These are phyloP conservation scores for Macrotus californicus DNA, from an alignment of 2,113 vertebrate genomes.

Conservation along the genomic window DNA sequence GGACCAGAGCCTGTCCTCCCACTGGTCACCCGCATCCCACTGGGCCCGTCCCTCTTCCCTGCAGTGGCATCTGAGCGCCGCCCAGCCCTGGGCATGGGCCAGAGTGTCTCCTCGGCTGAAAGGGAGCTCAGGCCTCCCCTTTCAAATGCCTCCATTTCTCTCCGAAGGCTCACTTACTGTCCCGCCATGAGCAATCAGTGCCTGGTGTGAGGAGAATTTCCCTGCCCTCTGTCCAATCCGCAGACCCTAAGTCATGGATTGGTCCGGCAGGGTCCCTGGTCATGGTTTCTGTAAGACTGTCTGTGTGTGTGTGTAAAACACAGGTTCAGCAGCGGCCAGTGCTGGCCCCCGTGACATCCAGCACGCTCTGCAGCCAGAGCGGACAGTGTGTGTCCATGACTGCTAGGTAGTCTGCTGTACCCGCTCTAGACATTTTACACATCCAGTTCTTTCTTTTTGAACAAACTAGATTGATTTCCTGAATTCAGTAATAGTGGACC, in stretches of 20 bases:
- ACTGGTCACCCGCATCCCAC: background rate
- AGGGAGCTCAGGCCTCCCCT: background rate
- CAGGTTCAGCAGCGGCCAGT: accelerated
- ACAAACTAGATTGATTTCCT: constrained; percentile 91
- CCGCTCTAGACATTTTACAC: background rate
- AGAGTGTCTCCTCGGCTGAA: background rate
- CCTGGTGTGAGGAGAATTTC: background rate
- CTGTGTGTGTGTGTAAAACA: background rate
- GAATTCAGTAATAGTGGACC: constrained; percentile 96
- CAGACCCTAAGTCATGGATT: background rate
- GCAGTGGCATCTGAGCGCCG: accelerated
- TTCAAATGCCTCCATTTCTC: background rate
- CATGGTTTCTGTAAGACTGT: background rate
- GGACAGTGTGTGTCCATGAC: background rate
- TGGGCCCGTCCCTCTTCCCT: background rate
- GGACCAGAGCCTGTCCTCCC: background rate
- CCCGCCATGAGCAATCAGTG: background rate
- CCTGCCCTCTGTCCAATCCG: background rate
- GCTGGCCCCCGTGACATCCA: accelerated
- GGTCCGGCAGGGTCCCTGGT: background rate
- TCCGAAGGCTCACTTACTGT: no score
- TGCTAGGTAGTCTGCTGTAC: background rate
- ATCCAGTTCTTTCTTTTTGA: background rate
- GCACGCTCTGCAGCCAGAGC: accelerated
- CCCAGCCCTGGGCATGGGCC: accelerated